A percentile compares a stretch with the other conserved stretches of the same genome.
Conservation (phyloP, 2,113 vertebrate species). For the Salminus brasiliensis region DNA sequence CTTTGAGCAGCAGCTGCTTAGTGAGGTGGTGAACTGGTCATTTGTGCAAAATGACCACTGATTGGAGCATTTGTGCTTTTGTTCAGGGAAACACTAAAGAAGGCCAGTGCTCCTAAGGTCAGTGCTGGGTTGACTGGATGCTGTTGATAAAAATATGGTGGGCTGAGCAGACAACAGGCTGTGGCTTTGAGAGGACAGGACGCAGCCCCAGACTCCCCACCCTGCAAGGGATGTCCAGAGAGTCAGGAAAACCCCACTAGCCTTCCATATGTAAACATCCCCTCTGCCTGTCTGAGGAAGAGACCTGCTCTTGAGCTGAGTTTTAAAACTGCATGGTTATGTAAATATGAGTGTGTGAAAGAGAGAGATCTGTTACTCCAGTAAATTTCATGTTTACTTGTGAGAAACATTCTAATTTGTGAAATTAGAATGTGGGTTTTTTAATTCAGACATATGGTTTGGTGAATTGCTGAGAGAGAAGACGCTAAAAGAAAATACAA, state of each 20-base stretch:
- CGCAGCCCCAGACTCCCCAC: slow-evolving; percentile 21
- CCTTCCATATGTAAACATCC: slow-evolving; percentile 71
- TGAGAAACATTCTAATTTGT: too few relatives aligned
- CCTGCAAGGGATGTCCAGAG: slow-evolving; percentile 61
- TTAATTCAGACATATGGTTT: too few relatives aligned
- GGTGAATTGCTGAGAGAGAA: too few relatives aligned
- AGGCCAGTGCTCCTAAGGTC: slow-evolving; percentile 13
- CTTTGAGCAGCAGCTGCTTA: too few relatives aligned
- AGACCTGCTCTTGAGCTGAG: slow-evolving; percentile 54
- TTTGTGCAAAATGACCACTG: neutral
- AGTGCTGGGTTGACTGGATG: neutral
- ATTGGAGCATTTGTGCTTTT: neutral
- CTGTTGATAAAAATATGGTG: slow-evolving; percentile 33
- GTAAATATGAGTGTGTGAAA: neutral
- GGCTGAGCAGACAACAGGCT: neutral
- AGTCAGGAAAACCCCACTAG: slow-evolving; percentile 60
- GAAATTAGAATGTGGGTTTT: too few relatives aligned
- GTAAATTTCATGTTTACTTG: neutral
- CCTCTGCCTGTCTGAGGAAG: slow-evolving; percentile 62
- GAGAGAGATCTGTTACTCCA: slow-evolving; percentile 43
- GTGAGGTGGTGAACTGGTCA: too few relatives aligned
- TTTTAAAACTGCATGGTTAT: slow-evolving; percentile 35
- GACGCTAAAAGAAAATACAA: too few relatives aligned
- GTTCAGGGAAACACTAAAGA: neutral
- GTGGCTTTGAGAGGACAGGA: slow-evolving; percentile 18